Percentiles rank a stretch among this genome's conserved stretches.
phyloP scores from a whole-genome alignment of 2,888 invertebrate species.

The Tinea semifulvella region DNA sequence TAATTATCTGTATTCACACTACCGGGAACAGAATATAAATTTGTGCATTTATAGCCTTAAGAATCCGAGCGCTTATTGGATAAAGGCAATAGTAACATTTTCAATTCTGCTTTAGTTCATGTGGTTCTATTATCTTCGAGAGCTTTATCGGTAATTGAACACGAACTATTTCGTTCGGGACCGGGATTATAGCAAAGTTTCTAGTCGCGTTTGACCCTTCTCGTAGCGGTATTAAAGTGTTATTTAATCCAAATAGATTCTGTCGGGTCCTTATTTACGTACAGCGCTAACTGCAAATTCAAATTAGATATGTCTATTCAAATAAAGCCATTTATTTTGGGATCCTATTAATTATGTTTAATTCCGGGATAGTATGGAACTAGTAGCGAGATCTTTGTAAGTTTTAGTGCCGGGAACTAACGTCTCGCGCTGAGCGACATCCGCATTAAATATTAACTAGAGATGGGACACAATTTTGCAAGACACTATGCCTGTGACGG shows the following conservation, averaged over 20 bases:
- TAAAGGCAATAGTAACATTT: conserved; percentile 32
- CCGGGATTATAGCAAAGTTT: conserved; percentile 39
- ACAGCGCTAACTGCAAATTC: conserved; percentile 29
- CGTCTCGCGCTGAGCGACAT: conserved; percentile 1
- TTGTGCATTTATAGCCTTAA: not conserved
- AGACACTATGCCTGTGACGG: not conserved
- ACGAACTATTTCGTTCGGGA: conserved; percentile 40
- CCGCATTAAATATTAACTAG: conserved; percentile 13
- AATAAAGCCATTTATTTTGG: conserved; percentile 17
- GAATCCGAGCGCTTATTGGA: conserved; percentile 16
- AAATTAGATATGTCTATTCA: conserved; percentile 21
- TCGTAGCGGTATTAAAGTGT: conserved; percentile 27
- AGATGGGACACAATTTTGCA: not conserved
- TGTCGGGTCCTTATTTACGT: conserved; percentile 33
- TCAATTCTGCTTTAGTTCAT: conserved; percentile 36
- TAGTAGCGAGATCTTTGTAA: not conserved
- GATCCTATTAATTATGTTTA: conserved; percentile 19
- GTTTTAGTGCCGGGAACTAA: not conserved
- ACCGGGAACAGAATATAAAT: conserved; percentile 4
- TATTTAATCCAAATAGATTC: conserved; percentile 39
- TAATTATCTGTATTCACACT: conserved; percentile 5
- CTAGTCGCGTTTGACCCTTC: conserved; percentile 36
- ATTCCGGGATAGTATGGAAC: not conserved
- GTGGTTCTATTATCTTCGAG: conserved; percentile 30
- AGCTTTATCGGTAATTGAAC: conserved; percentile 50